These are phyloP conservation scores for Sipha flava DNA, from an alignment of 1,140 invertebrate species.

Conservation along the genomic window DNA sequence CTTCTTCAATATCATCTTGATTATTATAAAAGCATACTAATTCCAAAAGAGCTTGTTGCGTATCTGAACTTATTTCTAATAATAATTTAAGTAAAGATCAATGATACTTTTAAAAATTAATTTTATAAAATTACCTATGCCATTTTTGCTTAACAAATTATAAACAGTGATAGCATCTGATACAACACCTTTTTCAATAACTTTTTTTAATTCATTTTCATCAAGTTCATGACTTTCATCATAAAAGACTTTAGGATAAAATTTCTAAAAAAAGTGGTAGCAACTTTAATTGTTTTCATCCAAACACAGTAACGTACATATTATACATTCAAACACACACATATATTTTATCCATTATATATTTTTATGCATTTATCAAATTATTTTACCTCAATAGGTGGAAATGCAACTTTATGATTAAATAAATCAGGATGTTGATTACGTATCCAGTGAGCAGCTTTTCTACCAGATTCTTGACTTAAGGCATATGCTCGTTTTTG, in stretches of 20 bases:
- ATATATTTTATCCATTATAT: not conserved
- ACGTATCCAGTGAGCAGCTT: constrained; percentile 75
- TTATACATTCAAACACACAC: not conserved
- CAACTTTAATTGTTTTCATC: not conserved
- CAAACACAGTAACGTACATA: too few relatives aligned
- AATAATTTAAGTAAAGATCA: not conserved
- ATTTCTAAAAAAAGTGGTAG: constrained; percentile 49
- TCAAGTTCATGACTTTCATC: constrained; percentile 60
- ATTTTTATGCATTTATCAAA: too few relatives aligned
- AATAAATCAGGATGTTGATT: constrained; percentile 69
- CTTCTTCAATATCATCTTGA: constrained; percentile 53
- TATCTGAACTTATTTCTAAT: constrained; percentile 49
- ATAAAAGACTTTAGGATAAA: constrained; percentile 58
- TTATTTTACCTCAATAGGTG: constrained; percentile 47
- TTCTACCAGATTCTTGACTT: constrained; percentile 73
- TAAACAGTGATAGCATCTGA: constrained; percentile 65
- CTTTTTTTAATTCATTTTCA: constrained; percentile 52
- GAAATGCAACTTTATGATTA: constrained; percentile 60
- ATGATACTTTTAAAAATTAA: not conserved
- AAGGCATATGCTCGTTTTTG: constrained; percentile 65
- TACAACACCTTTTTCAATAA: constrained; percentile 58
- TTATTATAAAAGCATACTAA: constrained; percentile 74
- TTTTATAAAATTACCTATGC: constrained; percentile 35
- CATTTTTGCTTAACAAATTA: constrained; percentile 56
- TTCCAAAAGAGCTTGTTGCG: constrained; percentile 66